phyloP scores from a whole-genome alignment of 2,113 vertebrate genomes.

The Scalopus aquaticus region DNA sequence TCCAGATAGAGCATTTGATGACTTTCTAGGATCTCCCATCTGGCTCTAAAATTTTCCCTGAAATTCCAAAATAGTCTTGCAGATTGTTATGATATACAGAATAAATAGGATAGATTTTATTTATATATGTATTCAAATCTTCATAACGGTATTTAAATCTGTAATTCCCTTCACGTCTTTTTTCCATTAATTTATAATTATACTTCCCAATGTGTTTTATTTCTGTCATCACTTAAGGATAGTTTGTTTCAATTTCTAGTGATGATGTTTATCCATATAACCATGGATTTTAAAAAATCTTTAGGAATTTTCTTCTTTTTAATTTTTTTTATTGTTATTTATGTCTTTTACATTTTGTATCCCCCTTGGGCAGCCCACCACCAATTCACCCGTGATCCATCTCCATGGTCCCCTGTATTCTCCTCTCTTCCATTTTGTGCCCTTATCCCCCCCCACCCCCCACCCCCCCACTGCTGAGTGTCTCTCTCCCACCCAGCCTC shows the following conservation, averaged over 20 bases:
- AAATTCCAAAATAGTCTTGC: conserved; percentile 13
- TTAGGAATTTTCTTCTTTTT: no score
- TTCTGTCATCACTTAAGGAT: conserved; percentile 38
- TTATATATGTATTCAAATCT: neutral
- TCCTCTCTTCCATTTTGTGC: no score
- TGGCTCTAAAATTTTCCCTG: neutral
- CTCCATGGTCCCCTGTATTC: no score
- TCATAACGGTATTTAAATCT: conserved; percentile 37
- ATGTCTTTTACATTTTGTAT: no score
- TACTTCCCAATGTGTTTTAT: neutral
- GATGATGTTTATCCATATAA: conserved; percentile 24
- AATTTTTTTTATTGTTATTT: no score
- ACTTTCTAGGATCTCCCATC: neutral
- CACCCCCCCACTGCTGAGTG: no score
- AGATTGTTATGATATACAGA: conserved; percentile 6
- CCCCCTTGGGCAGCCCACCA: no score
- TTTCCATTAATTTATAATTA: neutral
- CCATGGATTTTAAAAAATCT: neutral
- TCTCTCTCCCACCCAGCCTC: no score
- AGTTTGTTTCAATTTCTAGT: conserved; percentile 38
- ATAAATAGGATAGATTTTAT: conserved; percentile 44
- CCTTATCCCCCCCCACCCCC: no score
- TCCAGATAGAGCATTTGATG: neutral
- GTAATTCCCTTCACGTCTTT: neutral
- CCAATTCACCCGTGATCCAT: no score